Base-by-base conservation (phyloP, 2,888 invertebrate species). In the Syrphus vitripennis region DNA sequence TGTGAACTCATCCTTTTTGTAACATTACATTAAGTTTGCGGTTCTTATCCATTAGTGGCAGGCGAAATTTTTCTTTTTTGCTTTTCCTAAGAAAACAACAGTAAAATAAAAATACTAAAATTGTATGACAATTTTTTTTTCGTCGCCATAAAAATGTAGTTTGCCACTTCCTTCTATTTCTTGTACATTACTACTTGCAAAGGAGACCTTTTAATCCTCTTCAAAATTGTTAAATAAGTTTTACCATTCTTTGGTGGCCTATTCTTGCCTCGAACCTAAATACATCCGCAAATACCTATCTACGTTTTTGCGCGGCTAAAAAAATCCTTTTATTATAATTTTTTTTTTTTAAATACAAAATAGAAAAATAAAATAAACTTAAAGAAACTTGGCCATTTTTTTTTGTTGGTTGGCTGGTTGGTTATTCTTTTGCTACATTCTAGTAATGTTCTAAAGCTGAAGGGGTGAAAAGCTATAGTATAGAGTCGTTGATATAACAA, bases 161-260 rank as follows among this genome's bases (percentile, higher is more conserved):
- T 84, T 80, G 76, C 57, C 80, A 76, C 76, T 84, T 79, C 75
- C 79, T 59, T 75, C 48, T 65, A 65, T 2, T 29, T 79, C 57
- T 61, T 48, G 31, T 29, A 50, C 69, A 74, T 59, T 65, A 59
- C 59, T 65, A 59, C 59, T 53, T 67, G 40, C 29, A n/a, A 50
- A 74, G 16, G 45, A 75, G 70, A 67, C 42, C 70, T 45, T 84
- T 84, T 80, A 65, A 63, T 83, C 74, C 57, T 70, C 55, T 74
- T 40, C 53, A 72, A 67, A n/a, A 83, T 79, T 83, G 78, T 70
- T 78, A 78, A 83, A 61, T 78, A 57, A 83, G 82, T 77, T 83
- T n/a, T 74, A 61, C 40, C 55, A 74, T 78, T 79, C 71, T 42
- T 59, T 21, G 2, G 50, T 24, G 14, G 50, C 24, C 7, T 50